These are phyloP conservation scores for Apotomis capreana DNA, from an alignment of 2,888 invertebrate species.

Conservation along the genomic window DNA sequence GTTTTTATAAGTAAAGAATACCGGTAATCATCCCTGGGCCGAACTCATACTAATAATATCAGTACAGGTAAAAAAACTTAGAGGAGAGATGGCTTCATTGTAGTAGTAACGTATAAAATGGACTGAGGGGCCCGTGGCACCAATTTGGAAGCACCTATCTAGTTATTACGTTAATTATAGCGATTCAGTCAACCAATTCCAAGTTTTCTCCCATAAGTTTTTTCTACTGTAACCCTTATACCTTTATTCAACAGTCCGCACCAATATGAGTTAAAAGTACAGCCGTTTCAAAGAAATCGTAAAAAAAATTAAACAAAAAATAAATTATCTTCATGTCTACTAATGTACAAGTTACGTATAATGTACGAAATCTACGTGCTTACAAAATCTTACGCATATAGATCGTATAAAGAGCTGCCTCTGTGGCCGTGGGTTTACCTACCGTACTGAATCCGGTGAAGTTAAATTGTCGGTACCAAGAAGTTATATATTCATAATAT, in stretches of 20 bases:
- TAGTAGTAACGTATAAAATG: background rate
- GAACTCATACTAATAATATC: background rate
- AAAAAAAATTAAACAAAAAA: conserved; percentile 48
- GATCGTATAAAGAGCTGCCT: conserved; percentile 46
- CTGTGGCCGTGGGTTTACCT: conserved; percentile 12
- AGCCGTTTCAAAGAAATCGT: conserved; percentile 24
- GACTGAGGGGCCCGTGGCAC: background rate
- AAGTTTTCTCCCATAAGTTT: background rate
- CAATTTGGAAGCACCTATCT: background rate
- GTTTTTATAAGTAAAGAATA: no score
- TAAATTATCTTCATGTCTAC: conserved; percentile 55
- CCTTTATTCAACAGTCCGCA: conserved; percentile 9
- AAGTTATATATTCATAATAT: no score
- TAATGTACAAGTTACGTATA: conserved; percentile 57
- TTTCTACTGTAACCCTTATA: background rate
- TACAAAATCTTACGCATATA: conserved; percentile 58
- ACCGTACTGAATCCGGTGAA: background rate
- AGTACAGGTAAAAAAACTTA: background rate
- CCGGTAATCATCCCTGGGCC: no score
- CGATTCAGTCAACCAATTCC: background rate
- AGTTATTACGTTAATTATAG: background rate
- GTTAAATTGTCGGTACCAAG: no score
- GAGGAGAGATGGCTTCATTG: background rate
- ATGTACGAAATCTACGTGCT: conserved; percentile 65
- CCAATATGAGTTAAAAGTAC: conserved; percentile 10